phyloP scores from a whole-genome alignment of 2,888 invertebrate genomes.

The Pinctada fucata region DNA sequence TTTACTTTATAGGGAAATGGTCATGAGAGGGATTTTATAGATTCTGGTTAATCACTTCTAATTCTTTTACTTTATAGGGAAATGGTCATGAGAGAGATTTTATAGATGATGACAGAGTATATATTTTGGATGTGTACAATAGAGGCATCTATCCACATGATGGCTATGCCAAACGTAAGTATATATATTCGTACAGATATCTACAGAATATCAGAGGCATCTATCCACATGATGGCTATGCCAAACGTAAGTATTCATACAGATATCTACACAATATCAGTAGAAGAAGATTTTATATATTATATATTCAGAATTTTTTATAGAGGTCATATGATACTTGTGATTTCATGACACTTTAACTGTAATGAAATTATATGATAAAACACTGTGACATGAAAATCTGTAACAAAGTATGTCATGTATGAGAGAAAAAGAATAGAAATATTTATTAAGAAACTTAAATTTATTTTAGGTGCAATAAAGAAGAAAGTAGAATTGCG shows the following conservation, averaged over 20 bases:
- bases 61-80: slow-evolving; percentile 83
- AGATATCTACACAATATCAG: not conserved
- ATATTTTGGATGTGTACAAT: slow-evolving; percentile 92
- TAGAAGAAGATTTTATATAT: no score
- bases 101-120: slow-evolving; percentile 82
- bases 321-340: no score
- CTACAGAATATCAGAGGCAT: slow-evolving; percentile 78
- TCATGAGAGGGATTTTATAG: slow-evolving; percentile 89
- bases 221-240: slow-evolving; percentile 87
- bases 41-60: no score
- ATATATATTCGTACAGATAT: no score
- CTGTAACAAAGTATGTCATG: no score
- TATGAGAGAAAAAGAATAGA: no score
- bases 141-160: slow-evolving; percentile 88
- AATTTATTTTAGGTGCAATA: slow-evolving; percentile 80
- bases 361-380: no score
- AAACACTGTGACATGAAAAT: no score
- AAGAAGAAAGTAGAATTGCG: slow-evolving; percentile 84
- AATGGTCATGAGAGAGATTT: slow-evolving; percentile 93
- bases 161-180: slow-evolving; percentile 82
- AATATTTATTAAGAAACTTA: no score
- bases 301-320: no score
- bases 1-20: slow-evolving; percentile 86
- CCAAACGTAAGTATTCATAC: slow-evolving; percentile 79
- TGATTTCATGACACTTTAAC: no score